Percentiles rank a stretch among this genome's conserved stretches.
These are phyloP conservation scores for Phalacrocorax carbo DNA, from an alignment of 2,113 vertebrate species.

Conservation along the genomic window DNA sequence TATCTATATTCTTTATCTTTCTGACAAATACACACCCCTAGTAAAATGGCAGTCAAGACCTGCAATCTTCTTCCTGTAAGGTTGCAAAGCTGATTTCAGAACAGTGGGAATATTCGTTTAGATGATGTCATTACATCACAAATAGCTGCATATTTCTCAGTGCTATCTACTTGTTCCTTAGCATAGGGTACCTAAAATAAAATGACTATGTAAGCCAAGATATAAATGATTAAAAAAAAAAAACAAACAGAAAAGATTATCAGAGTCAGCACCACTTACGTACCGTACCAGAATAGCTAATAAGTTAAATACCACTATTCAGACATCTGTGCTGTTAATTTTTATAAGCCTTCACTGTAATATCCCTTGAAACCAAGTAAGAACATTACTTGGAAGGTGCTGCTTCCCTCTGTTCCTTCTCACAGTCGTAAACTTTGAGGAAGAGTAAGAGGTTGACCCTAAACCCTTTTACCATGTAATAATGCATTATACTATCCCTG, in stretches of 20 bases:
- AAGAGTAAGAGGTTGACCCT: neutral
- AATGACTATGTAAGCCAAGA: neutral
- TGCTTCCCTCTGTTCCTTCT: neutral
- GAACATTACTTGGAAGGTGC: neutral
- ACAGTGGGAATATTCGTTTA: constrained; percentile 11
- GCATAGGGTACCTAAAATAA: constrained; percentile 23
- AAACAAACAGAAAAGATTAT: neutral
- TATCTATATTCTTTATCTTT: neutral
- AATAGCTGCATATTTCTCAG: constrained; percentile 13
- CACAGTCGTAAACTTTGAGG: neutral
- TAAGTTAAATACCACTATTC: neutral
- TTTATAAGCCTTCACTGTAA: neutral
- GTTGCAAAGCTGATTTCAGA: neutral
- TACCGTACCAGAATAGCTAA: constrained; percentile 31
- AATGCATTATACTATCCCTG: neutral
- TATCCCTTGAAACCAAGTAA: neutral
- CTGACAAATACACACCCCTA: neutral
- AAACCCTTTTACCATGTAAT: neutral
- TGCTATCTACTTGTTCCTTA: neutral
- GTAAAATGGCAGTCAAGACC: neutral
- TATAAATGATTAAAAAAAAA: neutral
- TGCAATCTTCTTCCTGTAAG: neutral
- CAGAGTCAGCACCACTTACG: neutral
- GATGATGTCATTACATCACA: neutral
- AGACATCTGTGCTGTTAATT: constrained; percentile 41